Conservation (phyloP, 2,888 invertebrate species). For the Acrocyrtus sp. region DNA sequence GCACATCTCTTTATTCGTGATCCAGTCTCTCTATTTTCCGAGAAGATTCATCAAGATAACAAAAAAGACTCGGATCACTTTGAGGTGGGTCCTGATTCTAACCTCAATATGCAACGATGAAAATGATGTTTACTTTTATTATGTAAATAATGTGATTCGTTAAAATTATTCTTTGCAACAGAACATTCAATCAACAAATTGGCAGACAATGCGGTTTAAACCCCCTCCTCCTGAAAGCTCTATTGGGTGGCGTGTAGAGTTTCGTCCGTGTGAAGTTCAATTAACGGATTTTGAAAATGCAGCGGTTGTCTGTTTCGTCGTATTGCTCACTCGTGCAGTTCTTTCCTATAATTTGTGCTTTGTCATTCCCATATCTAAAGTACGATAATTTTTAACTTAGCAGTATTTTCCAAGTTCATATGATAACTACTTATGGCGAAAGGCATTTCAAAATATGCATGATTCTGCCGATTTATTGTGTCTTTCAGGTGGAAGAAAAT, state of each 20-base stretch:
- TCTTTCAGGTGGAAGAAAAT: constrained; percentile 85
- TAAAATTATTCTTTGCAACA: constrained; percentile 66
- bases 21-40: constrained; percentile 93
- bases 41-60: constrained; percentile 95
- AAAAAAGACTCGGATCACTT: constrained; percentile 96
- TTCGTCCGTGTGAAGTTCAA: constrained; percentile 98
- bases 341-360: constrained; percentile 95
- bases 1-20: constrained; percentile 99
- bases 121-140: too few relatives aligned
- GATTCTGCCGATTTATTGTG: too few relatives aligned
- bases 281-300: constrained; percentile 99
- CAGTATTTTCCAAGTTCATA: too few relatives aligned
- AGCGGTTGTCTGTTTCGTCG: constrained; percentile 97
- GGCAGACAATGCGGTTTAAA: constrained; percentile 99
- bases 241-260: constrained; percentile 99
- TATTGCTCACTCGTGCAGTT: constrained; percentile 94
- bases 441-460: too few relatives aligned
- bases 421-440: too few relatives aligned
- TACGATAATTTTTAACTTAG: too few relatives aligned
- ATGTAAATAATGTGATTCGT: too few relatives aligned
- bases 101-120: too few relatives aligned
- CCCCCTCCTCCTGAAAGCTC: constrained; percentile 95
- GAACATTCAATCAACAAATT: constrained; percentile 99
- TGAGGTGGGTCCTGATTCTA: constrained; percentile 81
- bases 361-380: constrained; percentile 97